Base-by-base conservation (phyloP, 2,113 vertebrate species). In the Oreamnos americanus region DNA sequence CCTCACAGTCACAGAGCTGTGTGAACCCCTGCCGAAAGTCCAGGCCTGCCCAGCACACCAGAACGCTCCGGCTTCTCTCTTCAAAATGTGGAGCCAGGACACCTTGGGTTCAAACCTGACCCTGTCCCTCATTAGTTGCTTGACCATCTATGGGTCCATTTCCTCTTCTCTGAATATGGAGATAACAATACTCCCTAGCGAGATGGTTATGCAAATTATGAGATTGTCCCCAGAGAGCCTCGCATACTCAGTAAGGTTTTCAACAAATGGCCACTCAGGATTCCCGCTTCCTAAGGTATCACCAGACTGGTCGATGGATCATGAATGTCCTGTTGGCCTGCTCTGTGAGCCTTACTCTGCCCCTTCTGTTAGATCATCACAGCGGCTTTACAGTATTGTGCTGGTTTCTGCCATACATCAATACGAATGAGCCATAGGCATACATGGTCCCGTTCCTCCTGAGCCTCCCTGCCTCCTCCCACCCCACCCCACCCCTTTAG, bases 1-100 rank as follows among this genome's bases (percentile, higher is more conserved):
- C 11, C 81, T 96, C 95, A 98, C 98, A 98, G 98, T 96, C 86
- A 47, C 5, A 90, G 96, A 98, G 97, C 90, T 96, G 91, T 96
- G 95, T 60, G 88, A 98, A 91, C 25, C 96, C 83, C 96, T 76
- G 90, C 98, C 64, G 92, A 98, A 98, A 98, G 97, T 82, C 51
- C 97, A 98, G 97, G 96, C 96, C 93, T 97, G 87, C 96, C 67
- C 26, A n/a, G 9, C 74, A 91, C 0, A 79, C 90, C 49, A 62
- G 30, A 82, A 97, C 11, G 87, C 28, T 28, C 30, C 30, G 30
- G 21, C 53, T 51, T 97, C 43, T 36, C 64, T 97, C 90, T 51
- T n/a, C 95, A 82, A 62, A 60, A 25, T 11, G 45, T 87, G 21
- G 81, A 98, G 58, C 62, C 79, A 23, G 74, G 67, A 26, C 0